These are phyloP conservation scores for Sialis fuliginosa DNA, from an alignment of 2,888 invertebrate genomes.

Conservation along the genomic window DNA sequence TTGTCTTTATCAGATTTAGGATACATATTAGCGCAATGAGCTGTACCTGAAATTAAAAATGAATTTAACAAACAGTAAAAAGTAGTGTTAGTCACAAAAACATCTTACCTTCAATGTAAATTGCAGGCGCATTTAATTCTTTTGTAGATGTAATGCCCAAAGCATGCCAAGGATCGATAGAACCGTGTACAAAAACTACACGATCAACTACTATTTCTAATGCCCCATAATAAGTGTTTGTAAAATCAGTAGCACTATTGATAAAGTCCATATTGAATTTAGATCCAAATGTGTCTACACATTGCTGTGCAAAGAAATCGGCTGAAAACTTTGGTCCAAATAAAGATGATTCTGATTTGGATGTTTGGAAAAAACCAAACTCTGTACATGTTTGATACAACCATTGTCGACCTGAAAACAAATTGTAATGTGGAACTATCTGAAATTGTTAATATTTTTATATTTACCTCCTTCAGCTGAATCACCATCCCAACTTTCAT, in stretches of 20 bases:
- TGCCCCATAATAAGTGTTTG: constrained; percentile 68
- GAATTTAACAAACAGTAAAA: no score
- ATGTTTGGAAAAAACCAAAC: constrained; percentile 90
- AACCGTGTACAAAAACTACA: constrained; percentile 75
- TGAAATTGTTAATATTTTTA: neutral
- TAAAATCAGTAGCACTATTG: constrained; percentile 41
- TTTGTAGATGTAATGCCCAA: constrained; percentile 47
- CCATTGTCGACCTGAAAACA: constrained; percentile 60
- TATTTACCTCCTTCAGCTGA: constrained; percentile 42
- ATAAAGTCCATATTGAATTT: constrained; percentile 40
- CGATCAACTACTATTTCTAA: constrained; percentile 47
- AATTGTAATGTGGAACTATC: no score
- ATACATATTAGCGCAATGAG: constrained; percentile 91
- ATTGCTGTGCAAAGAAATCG: constrained; percentile 64
- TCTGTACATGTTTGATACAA: constrained; percentile 91
- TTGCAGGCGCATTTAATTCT: constrained; percentile 41
- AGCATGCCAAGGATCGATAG: constrained; percentile 79
- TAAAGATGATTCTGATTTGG: constrained; percentile 38
- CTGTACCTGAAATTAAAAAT: constrained; percentile 49
- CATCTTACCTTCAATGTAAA: constrained; percentile 54
- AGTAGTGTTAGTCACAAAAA: no score
- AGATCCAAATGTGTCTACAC: constrained; percentile 61
- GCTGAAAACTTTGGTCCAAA: constrained; percentile 64
- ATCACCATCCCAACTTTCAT: constrained; percentile 44
- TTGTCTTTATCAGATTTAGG: constrained; percentile 49